Conservation (phyloP, 1,140 invertebrate species). For the Forficula auricularia region DNA sequence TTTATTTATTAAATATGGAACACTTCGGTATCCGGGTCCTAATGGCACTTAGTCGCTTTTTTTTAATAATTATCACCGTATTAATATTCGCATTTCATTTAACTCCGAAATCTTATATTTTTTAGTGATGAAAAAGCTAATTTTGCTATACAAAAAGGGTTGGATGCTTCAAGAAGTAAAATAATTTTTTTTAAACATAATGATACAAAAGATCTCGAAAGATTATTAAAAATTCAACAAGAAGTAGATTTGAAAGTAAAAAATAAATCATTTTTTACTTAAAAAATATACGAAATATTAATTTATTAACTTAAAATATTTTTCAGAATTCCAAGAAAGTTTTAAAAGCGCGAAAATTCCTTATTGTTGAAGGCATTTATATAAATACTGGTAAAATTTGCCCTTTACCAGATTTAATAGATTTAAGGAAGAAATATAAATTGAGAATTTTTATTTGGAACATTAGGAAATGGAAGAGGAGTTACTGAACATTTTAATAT, state of each 20-base stretch:
- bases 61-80: no score
- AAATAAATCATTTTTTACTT: no score
- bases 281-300: no score
- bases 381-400: constrained; percentile 80
- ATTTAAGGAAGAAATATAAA: constrained; percentile 73
- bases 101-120: no score
- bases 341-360: constrained; percentile 54
- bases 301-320: no score
- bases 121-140: constrained; percentile 74
- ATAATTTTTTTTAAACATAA: constrained; percentile 89
- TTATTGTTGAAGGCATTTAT: constrained; percentile 88
- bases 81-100: no score
- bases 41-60: no score
- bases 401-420: constrained; percentile 63
- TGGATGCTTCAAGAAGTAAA: constrained; percentile 73
- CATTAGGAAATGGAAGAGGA: constrained; percentile 70
- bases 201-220: constrained; percentile 65
- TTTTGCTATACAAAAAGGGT: constrained; percentile 89
- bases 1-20: no score
- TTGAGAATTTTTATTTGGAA: constrained; percentile 83
- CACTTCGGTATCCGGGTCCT: no score
- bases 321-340: constrained; percentile 54
- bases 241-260: constrained; percentile 42
- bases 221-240: constrained; percentile 50
- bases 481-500: constrained; percentile 73